phyloP scores from a whole-genome alignment of 2,113 vertebrate species.

The Echinops telfairi region DNA sequence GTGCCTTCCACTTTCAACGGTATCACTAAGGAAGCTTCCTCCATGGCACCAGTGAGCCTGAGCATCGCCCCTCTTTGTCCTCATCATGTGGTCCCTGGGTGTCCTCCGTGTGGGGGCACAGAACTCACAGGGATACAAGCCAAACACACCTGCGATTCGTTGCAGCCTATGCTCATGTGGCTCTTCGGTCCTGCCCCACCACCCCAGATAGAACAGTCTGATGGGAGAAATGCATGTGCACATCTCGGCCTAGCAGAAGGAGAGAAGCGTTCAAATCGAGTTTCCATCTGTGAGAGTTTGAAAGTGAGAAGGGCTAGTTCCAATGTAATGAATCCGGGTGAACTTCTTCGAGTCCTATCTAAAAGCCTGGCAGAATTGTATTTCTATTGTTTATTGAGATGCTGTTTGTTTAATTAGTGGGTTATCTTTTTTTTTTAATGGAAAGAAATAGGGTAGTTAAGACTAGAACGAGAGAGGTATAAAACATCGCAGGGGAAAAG shows the following conservation, averaged over 20 bases:
- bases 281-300: background rate
- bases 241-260: fast-evolving
- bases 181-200: too few species aligned
- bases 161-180: background rate
- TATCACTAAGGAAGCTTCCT: background rate
- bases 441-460: background rate
- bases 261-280: too few species aligned
- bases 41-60: too few species aligned
- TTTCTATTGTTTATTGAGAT: background rate
- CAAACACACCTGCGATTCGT: background rate
- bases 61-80: fast-evolving
- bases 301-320: fast-evolving
- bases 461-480: background rate
- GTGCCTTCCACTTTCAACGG: background rate
- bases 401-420: background rate
- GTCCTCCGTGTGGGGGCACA: background rate
- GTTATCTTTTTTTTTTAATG: background rate
- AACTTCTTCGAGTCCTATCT: background rate
- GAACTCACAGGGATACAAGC: background rate
- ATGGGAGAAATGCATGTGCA: too few species aligned
- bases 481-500: background rate
- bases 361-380: background rate
- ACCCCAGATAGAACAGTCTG: background rate
- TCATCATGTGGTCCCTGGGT: background rate
- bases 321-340: fast-evolving